Percentiles rank a stretch among this genome's conserved stretches.
Conservation (phyloP, 2,797 vertebrate genomes). For the Liparis tanakae region DNA sequence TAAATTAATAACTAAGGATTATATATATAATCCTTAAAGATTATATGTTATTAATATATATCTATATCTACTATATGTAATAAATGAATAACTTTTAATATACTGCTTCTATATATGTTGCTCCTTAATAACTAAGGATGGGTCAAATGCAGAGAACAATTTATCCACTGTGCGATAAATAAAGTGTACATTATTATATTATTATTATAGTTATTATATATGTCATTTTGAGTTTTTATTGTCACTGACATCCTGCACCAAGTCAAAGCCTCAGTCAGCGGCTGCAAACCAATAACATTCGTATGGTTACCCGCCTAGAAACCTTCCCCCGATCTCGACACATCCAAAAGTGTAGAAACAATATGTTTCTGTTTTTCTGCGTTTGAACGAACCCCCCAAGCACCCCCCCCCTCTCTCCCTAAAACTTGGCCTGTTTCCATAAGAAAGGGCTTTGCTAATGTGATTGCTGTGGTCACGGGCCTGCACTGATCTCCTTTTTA, state of each 20-base stretch:
- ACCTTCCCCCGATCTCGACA: not conserved
- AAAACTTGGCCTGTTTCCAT: slow-evolving; percentile 70
- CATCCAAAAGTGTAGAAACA: slow-evolving; percentile 30
- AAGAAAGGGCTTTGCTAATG: slow-evolving; percentile 79
- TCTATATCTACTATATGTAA: no score
- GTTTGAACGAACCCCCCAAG: slow-evolving; percentile 30
- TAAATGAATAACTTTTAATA: no score
- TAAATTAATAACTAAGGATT: no score
- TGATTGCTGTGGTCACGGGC: slow-evolving; percentile 80
- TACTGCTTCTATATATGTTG: no score
- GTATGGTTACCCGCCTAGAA: not conserved
- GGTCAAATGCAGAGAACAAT: no score
- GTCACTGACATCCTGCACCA: not conserved
- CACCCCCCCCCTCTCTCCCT: slow-evolving; percentile 20
- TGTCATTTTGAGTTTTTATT: not conserved
- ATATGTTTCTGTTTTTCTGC: slow-evolving; percentile 36
- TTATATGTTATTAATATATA: no score
- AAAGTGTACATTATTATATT: no score
- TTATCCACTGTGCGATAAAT: no score
- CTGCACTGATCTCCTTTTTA: slow-evolving; percentile 75
- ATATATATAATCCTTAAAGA: no score
- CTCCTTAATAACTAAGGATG: not conserved
- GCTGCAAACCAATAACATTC: not conserved
- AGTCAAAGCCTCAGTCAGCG: not conserved
- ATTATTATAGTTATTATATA: no score